Evolutionary conservation across 1,140 invertebrate species (phyloP).

Genomic region (Tetramorium simillimum): DNA sequence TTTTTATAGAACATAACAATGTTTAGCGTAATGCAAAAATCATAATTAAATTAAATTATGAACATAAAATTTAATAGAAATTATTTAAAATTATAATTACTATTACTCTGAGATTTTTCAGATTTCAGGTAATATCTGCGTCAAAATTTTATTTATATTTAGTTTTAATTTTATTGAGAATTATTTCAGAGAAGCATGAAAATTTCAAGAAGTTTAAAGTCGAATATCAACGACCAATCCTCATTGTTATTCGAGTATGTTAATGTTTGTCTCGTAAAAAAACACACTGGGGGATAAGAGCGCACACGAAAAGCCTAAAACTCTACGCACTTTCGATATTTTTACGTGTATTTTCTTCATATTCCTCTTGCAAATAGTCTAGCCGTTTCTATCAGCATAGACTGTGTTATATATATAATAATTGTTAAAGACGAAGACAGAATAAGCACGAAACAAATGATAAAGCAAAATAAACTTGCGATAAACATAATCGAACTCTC

Average conservation of each 20-base stretch:
- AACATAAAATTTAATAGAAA: not conserved
- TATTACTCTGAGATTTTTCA: not conserved
- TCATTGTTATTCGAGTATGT: conserved; percentile 3
- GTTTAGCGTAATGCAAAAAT: not conserved
- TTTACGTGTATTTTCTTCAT: conserved; percentile 9
- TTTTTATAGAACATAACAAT: not conserved
- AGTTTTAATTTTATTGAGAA: not conserved
- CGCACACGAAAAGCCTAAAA: not conserved
- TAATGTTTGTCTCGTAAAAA: conserved; percentile 2
- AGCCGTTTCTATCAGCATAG: conserved; percentile 7
- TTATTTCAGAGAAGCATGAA: not conserved
- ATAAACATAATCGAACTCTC: conserved; percentile 43
- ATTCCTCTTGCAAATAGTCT: conserved; percentile 10
- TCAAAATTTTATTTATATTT: not conserved
- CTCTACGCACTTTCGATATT: conserved; percentile 11
- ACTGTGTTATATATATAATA: conserved; percentile 4
- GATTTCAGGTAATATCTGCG: not conserved
- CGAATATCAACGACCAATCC: conserved; percentile 36
- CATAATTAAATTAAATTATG: not conserved
- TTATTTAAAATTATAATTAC: not conserved
- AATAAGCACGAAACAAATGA: conserved; percentile 66
- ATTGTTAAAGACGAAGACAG: conserved; percentile 51
- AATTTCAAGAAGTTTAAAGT: not conserved
- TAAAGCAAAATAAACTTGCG: conserved; percentile 64
- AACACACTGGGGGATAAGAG: not conserved